Base-by-base conservation (phyloP, 2,797 vertebrate genomes). In the Choloepus didactylus region DNA sequence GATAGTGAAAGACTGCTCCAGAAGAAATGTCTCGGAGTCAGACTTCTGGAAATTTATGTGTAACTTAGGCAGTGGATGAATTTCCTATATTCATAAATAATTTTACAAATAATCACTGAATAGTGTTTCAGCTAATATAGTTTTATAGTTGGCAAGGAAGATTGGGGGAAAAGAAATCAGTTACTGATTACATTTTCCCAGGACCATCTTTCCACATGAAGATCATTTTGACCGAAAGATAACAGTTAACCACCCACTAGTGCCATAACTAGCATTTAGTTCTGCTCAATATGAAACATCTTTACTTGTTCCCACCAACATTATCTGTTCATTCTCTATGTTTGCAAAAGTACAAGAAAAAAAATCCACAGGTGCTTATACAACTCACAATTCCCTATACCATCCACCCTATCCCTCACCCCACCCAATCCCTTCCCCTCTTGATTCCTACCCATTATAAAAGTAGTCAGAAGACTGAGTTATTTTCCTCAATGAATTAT, bases 321-420 rank as follows among this genome's bases (percentile, higher is more conserved):
- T 35, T 86, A 62, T 81, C 38, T 82, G 67, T 46, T 35, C 46
- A 77, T 85, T 87, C 27, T 84, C 59, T 87, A 29, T 2, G 31
- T 70, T 96, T 87, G 87, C 87, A 85, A 67, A 94, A 95, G 76
- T 67, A 87, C 38, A 92, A 35, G 35, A 49, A 86, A 70, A 95
- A 95, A 41, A n/a, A 87, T 49, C 41, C 41, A 49, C 35, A 80
- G 70, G 54, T n/a, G 29, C n/a, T 66, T 75, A n/a, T 62, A 18
- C 60, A 9, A 51, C 64, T 60, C 62, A 38, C 2, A 6, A 19
- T 29, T 56, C 54, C 6, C 66, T 70, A n/a, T 16, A 27, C 14
- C 18, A 6, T n/a, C 25, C 69, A 23, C 31, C 3, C 27, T 41
- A 15, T 3, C 27, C 11, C 11, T 84, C 15, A 12, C 9, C 76